phyloP scores from a whole-genome alignment of 2,888 invertebrate genomes.

The Drosophila rubida region DNA sequence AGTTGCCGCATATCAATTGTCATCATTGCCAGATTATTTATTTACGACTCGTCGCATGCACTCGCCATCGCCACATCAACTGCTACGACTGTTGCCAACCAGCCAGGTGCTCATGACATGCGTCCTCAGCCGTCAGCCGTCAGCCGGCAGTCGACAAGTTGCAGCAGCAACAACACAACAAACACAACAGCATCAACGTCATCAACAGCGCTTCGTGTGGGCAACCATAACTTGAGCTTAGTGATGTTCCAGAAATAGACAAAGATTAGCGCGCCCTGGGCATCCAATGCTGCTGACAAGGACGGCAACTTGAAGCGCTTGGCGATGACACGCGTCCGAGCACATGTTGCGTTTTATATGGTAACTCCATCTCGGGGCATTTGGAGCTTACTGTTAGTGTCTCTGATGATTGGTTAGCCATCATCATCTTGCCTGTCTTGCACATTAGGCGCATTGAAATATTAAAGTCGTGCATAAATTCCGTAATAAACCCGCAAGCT shows the following conservation, averaged over 20 bases:
- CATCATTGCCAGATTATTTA: constrained; percentile 25
- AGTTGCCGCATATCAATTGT: constrained; percentile 24
- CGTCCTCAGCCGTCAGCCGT: neutral
- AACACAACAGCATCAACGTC: neutral
- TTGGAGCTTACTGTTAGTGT: neutral
- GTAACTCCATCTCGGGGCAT: too few relatives aligned
- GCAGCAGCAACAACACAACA: neutral
- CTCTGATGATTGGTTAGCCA: constrained; percentile 47
- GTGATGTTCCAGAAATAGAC: constrained; percentile 42
- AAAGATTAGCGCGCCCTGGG: constrained; percentile 30
- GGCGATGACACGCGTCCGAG: constrained; percentile 2
- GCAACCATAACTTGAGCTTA: constrained; percentile 15
- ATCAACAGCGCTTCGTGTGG: constrained; percentile 9
- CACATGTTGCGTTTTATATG: constrained; percentile 12
- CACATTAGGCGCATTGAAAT: constrained; percentile 42
- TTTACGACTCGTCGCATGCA: constrained; percentile 6
- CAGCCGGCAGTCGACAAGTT: neutral
- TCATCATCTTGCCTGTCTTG: constrained; percentile 23
- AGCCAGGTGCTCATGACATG: constrained; percentile 1
- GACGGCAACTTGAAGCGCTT: neutral
- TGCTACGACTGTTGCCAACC: too few relatives aligned
- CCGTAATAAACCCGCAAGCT: constrained; percentile 34
- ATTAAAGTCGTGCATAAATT: constrained; percentile 45
- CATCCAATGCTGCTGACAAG: constrained; percentile 17
- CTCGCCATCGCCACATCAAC: neutral